Evolutionary conservation across 2,888 invertebrate genomes (phyloP), one percentile per base, ranked within the genome.

Genomic region (Cynaeus angustus): DNA sequence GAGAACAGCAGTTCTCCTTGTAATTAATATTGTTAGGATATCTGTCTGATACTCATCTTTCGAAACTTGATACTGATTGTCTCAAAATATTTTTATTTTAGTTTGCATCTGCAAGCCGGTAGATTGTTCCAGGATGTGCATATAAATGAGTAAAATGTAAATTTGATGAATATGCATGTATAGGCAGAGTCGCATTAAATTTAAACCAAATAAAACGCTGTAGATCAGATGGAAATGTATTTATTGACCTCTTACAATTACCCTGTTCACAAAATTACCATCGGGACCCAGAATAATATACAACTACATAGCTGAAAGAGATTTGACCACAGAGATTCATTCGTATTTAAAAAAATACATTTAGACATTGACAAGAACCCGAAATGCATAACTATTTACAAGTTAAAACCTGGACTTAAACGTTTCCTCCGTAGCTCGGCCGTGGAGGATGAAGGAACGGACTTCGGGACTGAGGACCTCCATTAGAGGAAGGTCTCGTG

Each of bases 401-500:
- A 28, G 4, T 1, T 13, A 26, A 9, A 30, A 53, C n/a, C n/a
- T 26, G 65, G 38, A 45, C 37, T 52, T 68, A 68, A 14, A 68
- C 68, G 55, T 45, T 75, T 16, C 79, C 78, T 12, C 78, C 79
- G 50, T 77, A 79, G 68, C 68, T 77, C 21, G 73, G 77, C 46
- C 80, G 77, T 3, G 83, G 82, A 6, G 82, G 83, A 65, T 83
- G 82, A 16, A 84, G 74, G 69, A 82, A 83, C 1, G 83, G 81
- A 68, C 82, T 84, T 28, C 80, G 75, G 66, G 79, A 41, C 66
- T 77, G 72, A 64, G 79, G 43, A 64, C 68, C 64, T 13, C 74
- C 75, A 53, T 73, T 75, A 79, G 77, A 77, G 78, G 79, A 58
- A 74, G 78, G 74, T 79, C 81, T 61, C 10, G 72, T 68, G 76